Evolutionary conservation across 2,888 invertebrate species (phyloP).

Genomic region (Romanomermis culicivorax): DNA sequence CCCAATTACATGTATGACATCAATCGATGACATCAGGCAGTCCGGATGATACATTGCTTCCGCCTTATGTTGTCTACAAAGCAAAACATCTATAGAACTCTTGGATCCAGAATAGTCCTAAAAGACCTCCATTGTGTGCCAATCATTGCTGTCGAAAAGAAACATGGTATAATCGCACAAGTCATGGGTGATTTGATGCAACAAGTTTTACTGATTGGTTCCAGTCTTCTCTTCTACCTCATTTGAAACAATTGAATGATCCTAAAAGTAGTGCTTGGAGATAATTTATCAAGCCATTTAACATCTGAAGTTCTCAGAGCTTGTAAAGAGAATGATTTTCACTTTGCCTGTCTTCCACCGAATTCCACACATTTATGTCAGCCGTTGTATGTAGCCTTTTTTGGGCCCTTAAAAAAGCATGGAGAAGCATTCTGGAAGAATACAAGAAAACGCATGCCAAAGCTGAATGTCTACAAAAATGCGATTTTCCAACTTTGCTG

Average conservation of each 20-base stretch:
- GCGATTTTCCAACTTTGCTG: not conserved
- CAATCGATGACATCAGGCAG: not conserved
- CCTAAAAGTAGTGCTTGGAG: constrained; percentile 2
- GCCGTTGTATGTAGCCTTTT: constrained; percentile 12
- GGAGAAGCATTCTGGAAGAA: not conserved
- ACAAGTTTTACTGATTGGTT: not conserved
- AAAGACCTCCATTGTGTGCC: not conserved
- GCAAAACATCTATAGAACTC: not conserved
- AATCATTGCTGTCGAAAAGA: not conserved
- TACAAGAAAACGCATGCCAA: not conserved
- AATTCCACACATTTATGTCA: constrained; percentile 11
- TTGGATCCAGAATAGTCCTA: not conserved
- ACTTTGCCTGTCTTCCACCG: constrained; percentile 9
- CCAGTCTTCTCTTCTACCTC: not conserved
- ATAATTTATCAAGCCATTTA: constrained; percentile 2
- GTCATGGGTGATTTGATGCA: constrained; percentile 1
- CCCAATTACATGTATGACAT: no score
- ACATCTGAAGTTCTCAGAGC: not conserved
- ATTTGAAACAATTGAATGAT: not conserved
- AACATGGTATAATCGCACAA: not conserved
- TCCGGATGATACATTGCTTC: not conserved
- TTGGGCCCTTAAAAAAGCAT: constrained; percentile 10
- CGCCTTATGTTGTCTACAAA: not conserved
- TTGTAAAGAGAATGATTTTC: constrained; percentile 6
- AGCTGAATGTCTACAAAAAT: not conserved